Conservation (phyloP, 2,797 vertebrate genomes). For the Erethizon dorsatum region DNA sequence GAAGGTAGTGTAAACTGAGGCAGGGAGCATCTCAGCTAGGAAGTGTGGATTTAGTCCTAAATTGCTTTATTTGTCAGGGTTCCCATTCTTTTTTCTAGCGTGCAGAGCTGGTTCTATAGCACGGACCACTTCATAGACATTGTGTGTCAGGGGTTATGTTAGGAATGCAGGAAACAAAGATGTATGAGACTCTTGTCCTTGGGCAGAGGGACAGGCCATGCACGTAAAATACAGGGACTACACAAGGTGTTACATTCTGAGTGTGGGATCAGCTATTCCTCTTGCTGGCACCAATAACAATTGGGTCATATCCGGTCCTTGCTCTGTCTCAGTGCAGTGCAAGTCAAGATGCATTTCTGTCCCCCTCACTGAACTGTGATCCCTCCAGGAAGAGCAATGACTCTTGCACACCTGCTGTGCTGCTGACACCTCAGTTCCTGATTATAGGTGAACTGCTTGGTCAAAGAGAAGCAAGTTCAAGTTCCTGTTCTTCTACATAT, state of each 20-base stretch:
- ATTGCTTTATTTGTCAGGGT: not conserved
- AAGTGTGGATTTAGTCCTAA: not conserved
- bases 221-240: not conserved
- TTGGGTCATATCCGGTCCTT: not conserved
- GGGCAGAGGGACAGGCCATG: not conserved
- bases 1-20: not conserved
- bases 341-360: not conserved
- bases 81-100: not conserved
- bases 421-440: not conserved
- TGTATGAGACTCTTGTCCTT: not conserved
- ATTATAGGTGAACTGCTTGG: constrained; percentile 6
- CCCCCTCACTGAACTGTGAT: not conserved
- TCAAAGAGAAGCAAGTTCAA: constrained; percentile 42
- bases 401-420: not conserved
- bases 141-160: not conserved
- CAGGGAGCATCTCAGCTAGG: not conserved
- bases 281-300: not conserved
- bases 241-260: not conserved
- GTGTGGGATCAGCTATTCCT: not conserved
- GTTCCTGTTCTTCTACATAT: not conserved
- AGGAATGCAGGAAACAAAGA: constrained; percentile 12
- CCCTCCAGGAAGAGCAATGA: not conserved
- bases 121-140: not conserved
- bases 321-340: too few relatives aligned
- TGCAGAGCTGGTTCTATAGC: not conserved